A percentile compares a stretch with the other conserved stretches of the same genome.
Evolutionary conservation across 2,888 invertebrate species (phyloP).

Genomic region (Sussaba pulchella): DNA sequence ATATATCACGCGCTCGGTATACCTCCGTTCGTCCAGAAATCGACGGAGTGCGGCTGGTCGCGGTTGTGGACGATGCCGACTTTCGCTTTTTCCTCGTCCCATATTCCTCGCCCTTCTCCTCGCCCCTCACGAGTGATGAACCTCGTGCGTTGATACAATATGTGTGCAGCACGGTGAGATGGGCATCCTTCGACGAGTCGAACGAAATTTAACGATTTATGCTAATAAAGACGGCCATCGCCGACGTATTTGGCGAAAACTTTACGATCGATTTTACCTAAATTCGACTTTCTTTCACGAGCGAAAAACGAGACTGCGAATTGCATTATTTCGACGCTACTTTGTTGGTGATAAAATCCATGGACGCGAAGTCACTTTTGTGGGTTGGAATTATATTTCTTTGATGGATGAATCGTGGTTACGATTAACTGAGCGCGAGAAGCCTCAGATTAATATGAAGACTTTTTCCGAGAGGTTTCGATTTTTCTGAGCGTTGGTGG

Average conservation of each 20-base stretch:
- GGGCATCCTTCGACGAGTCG: slow-evolving; percentile 20
- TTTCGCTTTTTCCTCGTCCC: slow-evolving; percentile 76
- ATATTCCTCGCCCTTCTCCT: slow-evolving; percentile 26
- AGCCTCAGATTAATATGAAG: too few relatives aligned
- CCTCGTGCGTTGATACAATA: not conserved
- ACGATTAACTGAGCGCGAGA: too few relatives aligned
- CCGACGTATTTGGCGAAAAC: slow-evolving; percentile 21
- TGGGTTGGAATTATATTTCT: too few relatives aligned
- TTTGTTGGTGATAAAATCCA: too few relatives aligned
- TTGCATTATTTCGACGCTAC: too few relatives aligned
- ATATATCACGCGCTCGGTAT: not conserved
- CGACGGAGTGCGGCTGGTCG: slow-evolving; percentile 35
- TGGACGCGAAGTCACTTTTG: too few relatives aligned
- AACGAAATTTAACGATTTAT: slow-evolving; percentile 28
- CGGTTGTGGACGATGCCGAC: slow-evolving; percentile 67
- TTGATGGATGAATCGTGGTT: too few relatives aligned
- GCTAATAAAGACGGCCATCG: slow-evolving; percentile 23
- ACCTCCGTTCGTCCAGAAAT: slow-evolving; percentile 37
- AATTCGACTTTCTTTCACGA: slow-evolving; percentile 50
- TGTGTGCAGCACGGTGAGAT: not conserved
- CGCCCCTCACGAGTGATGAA: slow-evolving; percentile 35
- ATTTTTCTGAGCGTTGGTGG: too few relatives aligned
- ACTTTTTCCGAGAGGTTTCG: too few relatives aligned
- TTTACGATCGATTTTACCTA: slow-evolving; percentile 8
- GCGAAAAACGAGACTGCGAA: not conserved